A percentile compares a stretch with the other conserved stretches of the same genome.
Evolutionary conservation across 2,797 vertebrate genomes (phyloP).

Genomic region (Thalassophryne amazonica): DNA sequence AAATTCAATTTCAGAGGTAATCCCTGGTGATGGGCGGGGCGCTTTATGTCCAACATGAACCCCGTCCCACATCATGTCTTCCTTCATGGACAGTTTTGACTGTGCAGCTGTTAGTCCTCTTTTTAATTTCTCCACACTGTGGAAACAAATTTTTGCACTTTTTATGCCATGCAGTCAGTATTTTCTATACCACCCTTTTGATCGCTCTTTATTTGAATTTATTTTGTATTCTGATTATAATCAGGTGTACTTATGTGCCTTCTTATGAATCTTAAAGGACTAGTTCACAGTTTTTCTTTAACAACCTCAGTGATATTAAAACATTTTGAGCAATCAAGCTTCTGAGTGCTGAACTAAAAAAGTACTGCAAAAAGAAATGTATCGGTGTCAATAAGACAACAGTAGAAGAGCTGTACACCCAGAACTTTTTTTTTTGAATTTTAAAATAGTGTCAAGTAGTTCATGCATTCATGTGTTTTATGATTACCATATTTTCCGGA

Average conservation of each 20-base stretch:
- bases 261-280: neutral
- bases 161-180: slow-evolving; percentile 28
- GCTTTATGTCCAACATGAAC: slow-evolving; percentile 17
- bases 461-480: too few species aligned
- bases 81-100: slow-evolving; percentile 35
- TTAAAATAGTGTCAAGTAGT: too few species aligned
- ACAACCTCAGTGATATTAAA: too few species aligned
- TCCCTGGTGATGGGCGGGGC: slow-evolving; percentile 35
- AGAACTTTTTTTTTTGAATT: too few species aligned
- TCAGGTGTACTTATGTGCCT: slow-evolving; percentile 41
- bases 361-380: too few species aligned
- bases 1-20: slow-evolving; percentile 72
- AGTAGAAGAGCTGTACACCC: too few species aligned
- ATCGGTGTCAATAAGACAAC: too few species aligned
- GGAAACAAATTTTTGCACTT: slow-evolving; percentile 28
- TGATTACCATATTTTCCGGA: too few species aligned
- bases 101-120: slow-evolving; percentile 33
- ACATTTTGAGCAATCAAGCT: too few species aligned
- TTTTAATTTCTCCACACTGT: slow-evolving; percentile 8
- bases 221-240: slow-evolving; percentile 24
- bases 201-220: neutral
- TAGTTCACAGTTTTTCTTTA: too few species aligned
- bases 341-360: too few species aligned
- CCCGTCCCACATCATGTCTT: slow-evolving; percentile 16
- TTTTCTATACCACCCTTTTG: slow-evolving; percentile 16